A percentile compares a stretch with the other conserved stretches of the same genome.
Conservation (phyloP, 2,797 vertebrate species). For the Pyrocephalus nanus region DNA sequence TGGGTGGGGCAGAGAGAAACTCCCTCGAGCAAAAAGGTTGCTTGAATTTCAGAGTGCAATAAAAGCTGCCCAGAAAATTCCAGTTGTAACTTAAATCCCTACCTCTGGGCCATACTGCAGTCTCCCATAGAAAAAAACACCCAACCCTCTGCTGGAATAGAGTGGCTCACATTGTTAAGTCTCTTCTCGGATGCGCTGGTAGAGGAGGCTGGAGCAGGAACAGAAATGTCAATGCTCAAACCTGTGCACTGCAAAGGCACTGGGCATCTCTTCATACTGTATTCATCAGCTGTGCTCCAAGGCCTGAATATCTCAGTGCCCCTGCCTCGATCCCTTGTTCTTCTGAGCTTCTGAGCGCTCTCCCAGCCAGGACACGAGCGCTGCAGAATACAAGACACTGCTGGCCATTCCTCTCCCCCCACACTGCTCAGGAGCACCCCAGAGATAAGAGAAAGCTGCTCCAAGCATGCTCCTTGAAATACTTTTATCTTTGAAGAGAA, state of each 20-base stretch:
- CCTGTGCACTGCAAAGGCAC: neutral
- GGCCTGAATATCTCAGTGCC: neutral
- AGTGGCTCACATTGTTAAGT: neutral
- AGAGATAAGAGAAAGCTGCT: slow-evolving; percentile 48
- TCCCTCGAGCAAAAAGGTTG: slow-evolving; percentile 23
- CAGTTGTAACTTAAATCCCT: slow-evolving; percentile 57
- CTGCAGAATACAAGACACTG: neutral
- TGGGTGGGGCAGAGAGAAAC: slow-evolving; percentile 27
- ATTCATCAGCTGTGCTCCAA: neutral
- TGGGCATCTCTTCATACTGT: neutral
- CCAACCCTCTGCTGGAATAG: neutral
- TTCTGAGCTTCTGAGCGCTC: neutral
- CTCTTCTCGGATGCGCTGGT: neutral
- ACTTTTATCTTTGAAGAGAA: slow-evolving; percentile 41
- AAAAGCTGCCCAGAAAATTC: slow-evolving; percentile 57
- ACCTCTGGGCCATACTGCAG: slow-evolving; percentile 22
- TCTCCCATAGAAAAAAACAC: neutral
- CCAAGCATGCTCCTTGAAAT: slow-evolving; percentile 46
- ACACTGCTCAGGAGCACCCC: slow-evolving; percentile 31
- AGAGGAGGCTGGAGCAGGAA: neutral
- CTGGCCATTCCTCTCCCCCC: neutral
- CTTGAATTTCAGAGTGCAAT: slow-evolving; percentile 56
- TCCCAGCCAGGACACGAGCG: rapidly evolving
- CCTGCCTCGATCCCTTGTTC: neutral
- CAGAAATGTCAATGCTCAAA: neutral